phyloP scores from a whole-genome alignment of 2,797 vertebrate genomes.

The Valencia hispanica region DNA sequence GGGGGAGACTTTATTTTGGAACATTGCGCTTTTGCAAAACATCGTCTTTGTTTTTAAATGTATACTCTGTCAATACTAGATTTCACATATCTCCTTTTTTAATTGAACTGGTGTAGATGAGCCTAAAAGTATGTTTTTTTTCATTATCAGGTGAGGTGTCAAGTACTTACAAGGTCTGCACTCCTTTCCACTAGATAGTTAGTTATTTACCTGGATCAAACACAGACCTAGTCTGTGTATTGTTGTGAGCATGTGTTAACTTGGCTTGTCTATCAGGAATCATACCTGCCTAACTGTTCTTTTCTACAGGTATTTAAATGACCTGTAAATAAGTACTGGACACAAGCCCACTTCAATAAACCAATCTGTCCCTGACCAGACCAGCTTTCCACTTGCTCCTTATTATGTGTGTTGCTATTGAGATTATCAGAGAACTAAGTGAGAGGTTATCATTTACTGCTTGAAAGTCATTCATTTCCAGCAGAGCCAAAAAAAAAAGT shows the following conservation, averaged over 20 bases:
- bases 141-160: not conserved
- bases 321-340: not conserved
- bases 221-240: not conserved
- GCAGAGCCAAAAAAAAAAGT: not conserved
- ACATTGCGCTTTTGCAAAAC: not conserved
- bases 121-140: not conserved
- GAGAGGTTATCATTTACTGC: not conserved
- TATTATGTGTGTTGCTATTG: not conserved
- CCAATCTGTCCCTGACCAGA: not conserved
- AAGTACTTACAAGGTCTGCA: not conserved
- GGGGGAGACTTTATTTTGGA: conserved; percentile 4
- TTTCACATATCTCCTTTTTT: not conserved
- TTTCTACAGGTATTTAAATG: not conserved
- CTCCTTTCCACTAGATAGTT: not conserved
- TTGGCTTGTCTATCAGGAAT: not conserved
- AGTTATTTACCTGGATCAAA: not conserved
- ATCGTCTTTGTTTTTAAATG: not conserved
- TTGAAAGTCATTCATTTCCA: not conserved
- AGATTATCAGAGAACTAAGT: conserved; percentile 8
- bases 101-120: not conserved
- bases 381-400: not conserved
- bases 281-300: not conserved
- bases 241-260: not conserved
- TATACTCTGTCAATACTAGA: not conserved
- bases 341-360: not conserved